A percentile compares a stretch with the other conserved stretches of the same genome.
These are phyloP conservation scores for Dromaius novaehollandiae DNA, from an alignment of 2,113 vertebrate species.

Conservation along the genomic window DNA sequence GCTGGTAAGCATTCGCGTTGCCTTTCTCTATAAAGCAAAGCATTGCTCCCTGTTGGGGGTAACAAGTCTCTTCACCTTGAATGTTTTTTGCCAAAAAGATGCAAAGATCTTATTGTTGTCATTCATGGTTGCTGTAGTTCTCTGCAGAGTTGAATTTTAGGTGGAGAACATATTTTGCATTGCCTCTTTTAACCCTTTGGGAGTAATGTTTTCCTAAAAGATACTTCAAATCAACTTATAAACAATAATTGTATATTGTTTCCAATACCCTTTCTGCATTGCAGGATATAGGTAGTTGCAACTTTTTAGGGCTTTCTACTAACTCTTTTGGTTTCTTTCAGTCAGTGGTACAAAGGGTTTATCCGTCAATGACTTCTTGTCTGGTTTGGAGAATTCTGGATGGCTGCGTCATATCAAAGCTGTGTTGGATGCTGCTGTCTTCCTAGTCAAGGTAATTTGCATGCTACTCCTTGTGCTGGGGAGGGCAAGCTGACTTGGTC, in stretches of 20 bases:
- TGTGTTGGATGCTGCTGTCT: slow-evolving; percentile 91
- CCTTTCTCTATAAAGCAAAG: not conserved
- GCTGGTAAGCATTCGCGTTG: not conserved
- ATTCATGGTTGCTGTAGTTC: not conserved
- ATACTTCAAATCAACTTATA: not conserved
- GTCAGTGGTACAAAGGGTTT: slow-evolving; percentile 88
- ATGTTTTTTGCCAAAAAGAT: not conserved
- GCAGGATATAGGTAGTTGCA: not conserved
- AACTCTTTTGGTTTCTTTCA: slow-evolving; percentile 62
- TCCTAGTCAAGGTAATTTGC: slow-evolving; percentile 86
- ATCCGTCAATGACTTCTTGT: slow-evolving; percentile 89
- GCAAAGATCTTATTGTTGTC: not conserved
- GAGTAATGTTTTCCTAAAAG: not conserved
- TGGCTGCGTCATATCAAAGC: slow-evolving; percentile 97
- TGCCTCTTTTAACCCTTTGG: not conserved
- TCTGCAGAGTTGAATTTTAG: not conserved
- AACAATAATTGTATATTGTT: not conserved
- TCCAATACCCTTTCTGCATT: not conserved
- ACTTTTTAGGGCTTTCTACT: not conserved
- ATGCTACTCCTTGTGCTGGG: not conserved
- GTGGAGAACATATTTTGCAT: not conserved
- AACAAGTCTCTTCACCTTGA: not conserved
- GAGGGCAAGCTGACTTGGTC: not conserved
- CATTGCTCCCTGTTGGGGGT: not conserved
- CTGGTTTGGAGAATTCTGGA: slow-evolving; percentile 90